phyloP scores from a whole-genome alignment of 2,888 invertebrate species.

The Acrobasis suavella region DNA sequence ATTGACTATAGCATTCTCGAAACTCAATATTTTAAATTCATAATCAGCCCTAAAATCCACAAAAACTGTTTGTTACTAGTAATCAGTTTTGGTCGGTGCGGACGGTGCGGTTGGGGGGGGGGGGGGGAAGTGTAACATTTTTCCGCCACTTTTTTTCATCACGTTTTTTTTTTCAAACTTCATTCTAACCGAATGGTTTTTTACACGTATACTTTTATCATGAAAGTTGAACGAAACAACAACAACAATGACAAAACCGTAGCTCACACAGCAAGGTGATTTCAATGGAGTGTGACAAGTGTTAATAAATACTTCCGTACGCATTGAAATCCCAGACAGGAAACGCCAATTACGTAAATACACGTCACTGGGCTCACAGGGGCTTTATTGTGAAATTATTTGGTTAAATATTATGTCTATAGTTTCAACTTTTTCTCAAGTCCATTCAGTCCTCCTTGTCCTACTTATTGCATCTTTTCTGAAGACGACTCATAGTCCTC shows the following conservation, averaged over 20 bases:
- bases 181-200: neutral
- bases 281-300: conserved; percentile 15
- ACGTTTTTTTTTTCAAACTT: no score
- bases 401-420: neutral
- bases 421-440: neutral
- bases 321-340: conserved; percentile 9
- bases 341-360: conserved; percentile 10
- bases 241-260: neutral
- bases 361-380: neutral
- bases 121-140: no score
- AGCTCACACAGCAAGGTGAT: conserved; percentile 4
- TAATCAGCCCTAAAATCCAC: no score
- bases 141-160: no score
- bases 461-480: no score
- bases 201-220: neutral
- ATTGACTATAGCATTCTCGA: no score
- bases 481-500: no score
- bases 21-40: no score
- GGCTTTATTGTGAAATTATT: neutral
- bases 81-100: no score
- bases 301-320: conserved; percentile 16
- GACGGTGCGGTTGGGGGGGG: no score
- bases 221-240: conserved; percentile 6
- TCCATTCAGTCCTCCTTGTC: no score
- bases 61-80: no score